A percentile compares a stretch with the other conserved stretches of the same genome.
Evolutionary conservation across 2,797 vertebrate species (phyloP).

Genomic region (Aplochiton taeniatus): DNA sequence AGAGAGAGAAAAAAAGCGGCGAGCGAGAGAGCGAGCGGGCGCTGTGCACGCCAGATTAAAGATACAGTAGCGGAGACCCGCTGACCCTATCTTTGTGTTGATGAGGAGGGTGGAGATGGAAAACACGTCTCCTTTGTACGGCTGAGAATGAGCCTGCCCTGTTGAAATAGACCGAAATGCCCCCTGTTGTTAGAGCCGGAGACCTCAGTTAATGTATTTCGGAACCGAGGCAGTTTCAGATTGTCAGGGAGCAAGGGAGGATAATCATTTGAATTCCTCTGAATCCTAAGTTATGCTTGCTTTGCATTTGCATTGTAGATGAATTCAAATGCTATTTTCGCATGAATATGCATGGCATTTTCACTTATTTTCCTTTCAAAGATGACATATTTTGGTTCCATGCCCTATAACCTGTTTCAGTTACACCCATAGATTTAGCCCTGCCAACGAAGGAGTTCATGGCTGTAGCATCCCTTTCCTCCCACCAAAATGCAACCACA

Average conservation of each 20-base stretch:
- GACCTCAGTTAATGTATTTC: slow-evolving; percentile 42
- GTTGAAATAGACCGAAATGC: slow-evolving; percentile 24
- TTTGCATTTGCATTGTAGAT: slow-evolving; percentile 67
- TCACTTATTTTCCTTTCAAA: slow-evolving; percentile 29
- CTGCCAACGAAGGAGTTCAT: no score
- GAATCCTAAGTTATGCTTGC: slow-evolving; percentile 48
- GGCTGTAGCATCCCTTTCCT: slow-evolving; percentile 40
- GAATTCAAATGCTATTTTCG: slow-evolving; percentile 42
- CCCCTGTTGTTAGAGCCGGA: slow-evolving; percentile 27
- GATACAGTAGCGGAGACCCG: slow-evolving; percentile 36
- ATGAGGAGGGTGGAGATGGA: slow-evolving; percentile 44
- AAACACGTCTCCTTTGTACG: slow-evolving; percentile 40
- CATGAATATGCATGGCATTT: slow-evolving; percentile 54
- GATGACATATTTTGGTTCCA: slow-evolving; percentile 41
- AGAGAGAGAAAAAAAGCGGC: slow-evolving; percentile 11
- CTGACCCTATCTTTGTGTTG: slow-evolving; percentile 44
- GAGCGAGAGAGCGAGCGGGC: neutral
- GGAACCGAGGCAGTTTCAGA: slow-evolving; percentile 18
- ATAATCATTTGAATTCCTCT: slow-evolving; percentile 45
- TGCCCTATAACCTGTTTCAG: slow-evolving; percentile 42
- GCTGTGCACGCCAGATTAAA: slow-evolving; percentile 45
- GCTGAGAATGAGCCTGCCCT: slow-evolving; percentile 28
- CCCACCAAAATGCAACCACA: slow-evolving; percentile 33
- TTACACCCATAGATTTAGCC: slow-evolving; percentile 18
- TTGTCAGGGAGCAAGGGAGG: slow-evolving; percentile 32